Percentiles rank a stretch among this genome's conserved stretches.
phyloP scores from a whole-genome alignment of 2,888 invertebrate genomes.

The Ecdyonurus torrentis region DNA sequence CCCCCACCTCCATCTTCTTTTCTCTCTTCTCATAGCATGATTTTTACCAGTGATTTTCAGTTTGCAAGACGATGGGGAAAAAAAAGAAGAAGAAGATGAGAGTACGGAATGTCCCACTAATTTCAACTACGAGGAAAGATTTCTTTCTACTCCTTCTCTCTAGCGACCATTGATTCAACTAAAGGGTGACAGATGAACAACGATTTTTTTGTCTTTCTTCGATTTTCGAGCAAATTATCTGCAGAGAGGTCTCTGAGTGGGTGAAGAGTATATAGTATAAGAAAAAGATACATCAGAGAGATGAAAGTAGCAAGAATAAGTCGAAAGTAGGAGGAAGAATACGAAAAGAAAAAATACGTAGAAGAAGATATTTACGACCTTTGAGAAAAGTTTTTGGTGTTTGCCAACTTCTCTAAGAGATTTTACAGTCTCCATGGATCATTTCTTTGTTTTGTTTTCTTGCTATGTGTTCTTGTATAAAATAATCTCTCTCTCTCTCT shows the following conservation, averaged over 20 bases:
- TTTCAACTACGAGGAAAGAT: too few relatives aligned
- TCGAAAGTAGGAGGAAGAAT: too few relatives aligned
- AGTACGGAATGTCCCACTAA: not conserved
- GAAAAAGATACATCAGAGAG: not conserved
- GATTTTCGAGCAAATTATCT: not conserved
- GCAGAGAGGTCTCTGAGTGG: not conserved
- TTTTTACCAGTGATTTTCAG: too few relatives aligned
- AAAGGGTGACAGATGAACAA: not conserved
- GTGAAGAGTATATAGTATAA: too few relatives aligned
- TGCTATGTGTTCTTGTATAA: not conserved
- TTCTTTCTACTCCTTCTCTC: not conserved
- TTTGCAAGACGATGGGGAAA: too few relatives aligned
- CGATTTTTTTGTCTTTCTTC: not conserved
- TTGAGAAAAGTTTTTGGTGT: not conserved
- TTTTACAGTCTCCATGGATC: slow-evolving; percentile 4
- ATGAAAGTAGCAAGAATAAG: not conserved
- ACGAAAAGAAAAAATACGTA: too few relatives aligned
- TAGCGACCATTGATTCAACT: not conserved
- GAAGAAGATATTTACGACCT: not conserved
- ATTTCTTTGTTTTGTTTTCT: not conserved
- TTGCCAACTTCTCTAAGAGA: not conserved
- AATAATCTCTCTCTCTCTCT: not conserved
- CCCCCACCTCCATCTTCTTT: too few relatives aligned
- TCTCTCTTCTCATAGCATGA: too few relatives aligned
- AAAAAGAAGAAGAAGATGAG: not conserved